phyloP scores from a whole-genome alignment of 2,797 vertebrate species.

The Pipistrellus pygmaeus region DNA sequence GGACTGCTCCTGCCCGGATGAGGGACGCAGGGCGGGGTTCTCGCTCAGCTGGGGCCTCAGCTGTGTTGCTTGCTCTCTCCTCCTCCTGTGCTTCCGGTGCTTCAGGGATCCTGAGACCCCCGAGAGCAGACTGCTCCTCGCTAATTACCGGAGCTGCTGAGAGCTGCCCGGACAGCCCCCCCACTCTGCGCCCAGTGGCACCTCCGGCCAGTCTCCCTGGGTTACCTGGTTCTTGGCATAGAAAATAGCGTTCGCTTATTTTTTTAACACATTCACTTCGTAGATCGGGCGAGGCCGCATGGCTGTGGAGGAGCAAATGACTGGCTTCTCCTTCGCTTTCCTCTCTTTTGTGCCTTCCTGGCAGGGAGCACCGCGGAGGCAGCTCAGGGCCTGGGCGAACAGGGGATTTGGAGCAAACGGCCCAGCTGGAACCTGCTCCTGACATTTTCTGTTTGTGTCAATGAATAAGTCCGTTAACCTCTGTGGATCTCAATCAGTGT shows the following conservation, averaged over 20 bases:
- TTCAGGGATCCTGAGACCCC: conserved; percentile 57
- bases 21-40: background rate
- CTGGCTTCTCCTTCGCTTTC: background rate
- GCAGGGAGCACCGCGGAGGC: background rate
- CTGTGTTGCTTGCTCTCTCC: background rate
- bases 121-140: background rate
- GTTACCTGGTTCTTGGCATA: background rate
- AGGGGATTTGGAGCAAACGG: background rate
- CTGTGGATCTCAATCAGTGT: background rate
- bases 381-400: too few species aligned
- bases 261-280: background rate
- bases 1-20: background rate
- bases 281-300: background rate
- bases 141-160: background rate
- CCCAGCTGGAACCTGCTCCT: background rate
- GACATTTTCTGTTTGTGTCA: background rate
- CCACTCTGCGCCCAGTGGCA: background rate
- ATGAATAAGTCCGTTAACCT: background rate
- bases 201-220: conserved; percentile 11
- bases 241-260: background rate
- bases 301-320: background rate
- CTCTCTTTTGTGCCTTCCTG: background rate
- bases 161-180: background rate
- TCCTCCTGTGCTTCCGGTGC: background rate
- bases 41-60: conserved; percentile 27